Evolutionary conservation across 2,888 invertebrate genomes (phyloP), one percentile per base, ranked within the genome.

Genomic region (Drosophila lutescens): DNA sequence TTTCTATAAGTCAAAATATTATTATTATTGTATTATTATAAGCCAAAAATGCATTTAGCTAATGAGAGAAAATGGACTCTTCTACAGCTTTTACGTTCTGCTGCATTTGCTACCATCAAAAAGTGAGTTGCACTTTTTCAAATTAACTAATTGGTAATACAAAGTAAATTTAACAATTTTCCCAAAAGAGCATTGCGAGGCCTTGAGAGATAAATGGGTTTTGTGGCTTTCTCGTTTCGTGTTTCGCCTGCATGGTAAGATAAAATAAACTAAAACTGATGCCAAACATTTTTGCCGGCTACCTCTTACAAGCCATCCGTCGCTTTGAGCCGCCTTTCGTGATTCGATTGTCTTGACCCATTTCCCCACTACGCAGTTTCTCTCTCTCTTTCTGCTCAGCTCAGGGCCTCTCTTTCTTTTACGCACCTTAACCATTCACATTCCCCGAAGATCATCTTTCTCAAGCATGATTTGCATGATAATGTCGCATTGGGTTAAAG

Each of bases 321-420:
- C 36, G 57, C 47, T 46, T 40, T 40, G 43, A 30, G 41, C 44
- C 46, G 44, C 47, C n/a, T 40, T 68, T 67, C 76, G 74, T 74
- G 74, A 77, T 69, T 73, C 70, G 72, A 78, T 60, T 71, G 74
- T 54, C 65, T 51, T 88, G 88, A 88, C 88, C 84, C 84, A 84
- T 88, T 86, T 84, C 57, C 51, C 46, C 38, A 40, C 38, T 53
- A 47, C 53, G 47, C 63, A 50, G 50, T 56, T 17, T 58, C 63
- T 46, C 44, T 47, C 46, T 46, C 34, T 61, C 47, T 46, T 41
- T 36, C 53, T 12, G 26, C 17, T 34, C 30, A 23, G 8, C 15
- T 10, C 15, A 49, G 10, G 8, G n/a, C 17, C 66, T 63, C 61
- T 47, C 47, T 54, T 40, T 67, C 65, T 23, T 41, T 53, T 67